Percentiles rank a stretch among this genome's conserved stretches.
Conservation (phyloP, 2,888 invertebrate species). For the Chrysolina haemoptera region DNA sequence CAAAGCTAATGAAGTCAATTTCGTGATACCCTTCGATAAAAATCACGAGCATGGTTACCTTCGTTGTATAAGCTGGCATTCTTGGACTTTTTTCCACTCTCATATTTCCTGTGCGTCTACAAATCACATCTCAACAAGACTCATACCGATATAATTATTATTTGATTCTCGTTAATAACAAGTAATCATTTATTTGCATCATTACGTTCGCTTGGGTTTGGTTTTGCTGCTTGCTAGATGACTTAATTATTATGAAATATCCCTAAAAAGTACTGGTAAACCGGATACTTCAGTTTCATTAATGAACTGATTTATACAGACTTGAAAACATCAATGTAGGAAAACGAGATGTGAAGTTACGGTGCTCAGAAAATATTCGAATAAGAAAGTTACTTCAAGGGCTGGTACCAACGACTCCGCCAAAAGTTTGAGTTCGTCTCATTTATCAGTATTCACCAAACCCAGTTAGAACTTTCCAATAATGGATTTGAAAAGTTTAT, state of each 20-base stretch:
- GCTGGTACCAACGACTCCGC: background rate
- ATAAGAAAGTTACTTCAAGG: background rate
- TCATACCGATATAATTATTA: background rate
- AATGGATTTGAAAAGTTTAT: too few species aligned
- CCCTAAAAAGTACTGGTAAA: too few species aligned
- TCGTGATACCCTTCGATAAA: conserved; percentile 11
- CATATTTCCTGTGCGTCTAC: background rate
- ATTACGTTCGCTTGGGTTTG: background rate
- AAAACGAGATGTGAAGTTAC: too few species aligned
- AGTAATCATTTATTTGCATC: conserved; percentile 3
- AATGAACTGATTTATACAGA: too few species aligned
- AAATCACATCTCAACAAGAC: background rate
- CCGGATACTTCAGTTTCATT: too few species aligned
- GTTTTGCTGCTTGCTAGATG: background rate
- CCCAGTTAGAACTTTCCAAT: too few species aligned
- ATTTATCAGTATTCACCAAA: too few species aligned
- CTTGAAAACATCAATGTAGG: too few species aligned
- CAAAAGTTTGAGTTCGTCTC: background rate
- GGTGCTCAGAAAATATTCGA: too few species aligned
- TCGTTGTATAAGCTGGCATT: background rate
- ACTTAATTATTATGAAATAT: too few species aligned
- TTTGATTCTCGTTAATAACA: background rate
- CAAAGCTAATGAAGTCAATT: conserved; percentile 18
- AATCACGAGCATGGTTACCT: background rate
- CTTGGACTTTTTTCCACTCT: background rate